Percentiles rank a stretch among this genome's conserved stretches.
Conservation (phyloP, 2,888 invertebrate species). For the Agrenia bidenticulata region DNA sequence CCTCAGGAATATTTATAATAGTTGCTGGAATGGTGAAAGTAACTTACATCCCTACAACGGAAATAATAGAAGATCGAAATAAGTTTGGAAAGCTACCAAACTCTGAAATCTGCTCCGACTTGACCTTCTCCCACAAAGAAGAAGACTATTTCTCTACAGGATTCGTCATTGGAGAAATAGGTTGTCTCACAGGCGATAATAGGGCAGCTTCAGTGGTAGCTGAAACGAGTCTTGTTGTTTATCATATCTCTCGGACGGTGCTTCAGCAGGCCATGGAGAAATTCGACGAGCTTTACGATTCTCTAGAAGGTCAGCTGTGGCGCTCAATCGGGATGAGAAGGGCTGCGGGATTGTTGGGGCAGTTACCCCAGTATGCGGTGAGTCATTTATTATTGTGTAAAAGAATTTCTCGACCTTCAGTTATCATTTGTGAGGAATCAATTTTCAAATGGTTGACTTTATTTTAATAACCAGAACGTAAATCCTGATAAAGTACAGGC, state of each 20-base stretch:
- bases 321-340: constrained; percentile 63
- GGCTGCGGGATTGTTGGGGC: constrained; percentile 55
- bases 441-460: too few relatives aligned
- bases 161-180: constrained; percentile 65
- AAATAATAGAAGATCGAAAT: constrained; percentile 3
- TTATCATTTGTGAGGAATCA: too few relatives aligned
- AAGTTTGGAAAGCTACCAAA: constrained; percentile 33
- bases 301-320: constrained; percentile 65
- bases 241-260: constrained; percentile 21
- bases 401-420: too few relatives aligned
- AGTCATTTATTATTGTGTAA: too few relatives aligned
- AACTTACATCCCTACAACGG: constrained; percentile 42
- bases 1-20: constrained; percentile 58
- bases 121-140: constrained; percentile 59
- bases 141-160: constrained; percentile 65
- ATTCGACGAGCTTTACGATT: constrained; percentile 57
- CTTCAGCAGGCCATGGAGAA: constrained; percentile 54
- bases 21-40: constrained; percentile 58
- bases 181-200: constrained; percentile 62
- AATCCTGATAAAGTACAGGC: constrained; percentile 61
- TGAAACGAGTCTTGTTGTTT: constrained; percentile 62
- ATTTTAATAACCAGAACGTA: background rate
- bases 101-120: constrained; percentile 57
- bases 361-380: constrained; percentile 5
- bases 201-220: constrained; percentile 63